Evolutionary conservation across 2,113 vertebrate genomes (phyloP).

Genomic region (Dromaius novaehollandiae): DNA sequence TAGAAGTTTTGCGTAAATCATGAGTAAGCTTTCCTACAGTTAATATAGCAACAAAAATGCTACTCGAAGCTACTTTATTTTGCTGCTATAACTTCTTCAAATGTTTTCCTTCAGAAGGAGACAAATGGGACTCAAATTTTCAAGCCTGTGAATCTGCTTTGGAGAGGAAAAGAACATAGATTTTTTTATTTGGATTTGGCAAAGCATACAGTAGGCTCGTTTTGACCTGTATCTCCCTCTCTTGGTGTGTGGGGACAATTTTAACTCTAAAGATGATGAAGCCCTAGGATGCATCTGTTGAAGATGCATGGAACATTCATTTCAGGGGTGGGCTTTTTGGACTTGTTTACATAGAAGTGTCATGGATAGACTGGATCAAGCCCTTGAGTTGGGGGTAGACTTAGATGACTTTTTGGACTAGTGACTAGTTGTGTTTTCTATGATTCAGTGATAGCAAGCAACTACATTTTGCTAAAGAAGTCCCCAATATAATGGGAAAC

Average conservation of each 20-base stretch:
- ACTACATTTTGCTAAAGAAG: background rate
- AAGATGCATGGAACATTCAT: background rate
- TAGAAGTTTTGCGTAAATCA: background rate
- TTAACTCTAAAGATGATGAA: background rate
- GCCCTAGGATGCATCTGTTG: no score
- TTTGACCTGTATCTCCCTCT: background rate
- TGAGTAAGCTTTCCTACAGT: background rate
- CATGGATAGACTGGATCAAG: rapidly evolving
- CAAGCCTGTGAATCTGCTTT: background rate
- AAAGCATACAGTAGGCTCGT: background rate
- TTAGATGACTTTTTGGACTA: background rate
- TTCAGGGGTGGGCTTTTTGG: background rate
- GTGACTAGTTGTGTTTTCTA: background rate
- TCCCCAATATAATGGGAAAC: rapidly evolving
- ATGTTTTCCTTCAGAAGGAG: background rate
- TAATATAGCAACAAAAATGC: background rate
- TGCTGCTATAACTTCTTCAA: background rate
- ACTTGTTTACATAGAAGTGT: background rate
- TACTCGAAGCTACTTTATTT: background rate
- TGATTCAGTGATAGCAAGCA: background rate
- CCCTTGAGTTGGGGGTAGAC: background rate
- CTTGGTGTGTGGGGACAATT: background rate
- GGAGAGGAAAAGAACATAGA: background rate
- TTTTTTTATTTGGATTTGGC: background rate
- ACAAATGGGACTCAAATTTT: background rate